A percentile compares a stretch with the other conserved stretches of the same genome.
These are phyloP conservation scores for Xenops minutus DNA, from an alignment of 2,797 vertebrate species.

Conservation along the genomic window DNA sequence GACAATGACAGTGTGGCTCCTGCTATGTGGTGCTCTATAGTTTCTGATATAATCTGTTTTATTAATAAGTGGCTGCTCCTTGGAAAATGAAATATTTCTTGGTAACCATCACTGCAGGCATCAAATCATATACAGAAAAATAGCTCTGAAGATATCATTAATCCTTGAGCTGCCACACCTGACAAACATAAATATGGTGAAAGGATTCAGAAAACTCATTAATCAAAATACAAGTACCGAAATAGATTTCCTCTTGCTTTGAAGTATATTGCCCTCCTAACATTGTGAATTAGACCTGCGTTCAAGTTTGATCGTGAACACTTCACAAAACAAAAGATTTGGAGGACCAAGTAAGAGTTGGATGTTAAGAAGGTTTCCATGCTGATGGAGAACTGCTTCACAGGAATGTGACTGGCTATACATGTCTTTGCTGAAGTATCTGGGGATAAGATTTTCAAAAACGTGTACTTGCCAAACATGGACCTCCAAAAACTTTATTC, in stretches of 20 bases:
- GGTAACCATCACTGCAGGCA: conserved; percentile 19
- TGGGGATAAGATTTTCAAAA: not conserved
- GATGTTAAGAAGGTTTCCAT: not conserved
- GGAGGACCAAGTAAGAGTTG: not conserved
- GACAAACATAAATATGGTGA: not conserved
- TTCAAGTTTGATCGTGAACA: not conserved
- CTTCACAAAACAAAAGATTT: not conserved
- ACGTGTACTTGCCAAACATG: not conserved
- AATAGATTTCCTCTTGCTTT: conserved; percentile 55
- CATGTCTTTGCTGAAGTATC: not conserved
- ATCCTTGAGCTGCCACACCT: conserved; percentile 15
- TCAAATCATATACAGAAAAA: conserved; percentile 9
- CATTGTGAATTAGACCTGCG: conserved; percentile 7
- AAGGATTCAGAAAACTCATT: conserved; percentile 19
- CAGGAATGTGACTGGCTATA: not conserved
- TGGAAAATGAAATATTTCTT: conserved; percentile 41
- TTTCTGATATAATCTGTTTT: conserved; percentile 21
- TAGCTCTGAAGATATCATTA: not conserved
- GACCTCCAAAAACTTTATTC: not conserved
- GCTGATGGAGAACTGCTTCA: not conserved
- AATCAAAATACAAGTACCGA: conserved; percentile 16
- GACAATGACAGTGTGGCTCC: not conserved
- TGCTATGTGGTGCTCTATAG: not conserved
- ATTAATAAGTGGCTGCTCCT: conserved; percentile 27
- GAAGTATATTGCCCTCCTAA: conserved; percentile 28